Evolutionary conservation across 2,113 vertebrate genomes (phyloP), one percentile per base, ranked within the genome.

Genomic region (Sula dactylatra): DNA sequence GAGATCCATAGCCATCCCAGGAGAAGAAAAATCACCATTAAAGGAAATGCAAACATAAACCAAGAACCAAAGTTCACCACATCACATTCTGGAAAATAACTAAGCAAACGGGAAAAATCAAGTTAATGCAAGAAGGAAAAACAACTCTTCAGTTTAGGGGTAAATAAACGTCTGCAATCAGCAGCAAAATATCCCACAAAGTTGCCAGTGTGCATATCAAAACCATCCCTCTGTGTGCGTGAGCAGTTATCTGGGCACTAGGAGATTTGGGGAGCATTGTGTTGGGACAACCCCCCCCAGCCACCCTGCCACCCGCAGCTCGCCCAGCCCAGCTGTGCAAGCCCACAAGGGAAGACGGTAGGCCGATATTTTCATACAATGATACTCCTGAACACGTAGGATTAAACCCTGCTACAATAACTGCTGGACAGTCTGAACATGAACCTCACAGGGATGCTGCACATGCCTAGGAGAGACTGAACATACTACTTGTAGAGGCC

Each of bases 41-140:
- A 98, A 11, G 99, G 99, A 97, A 99, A 99, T 61, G 99, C 99
- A 32, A 99, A 99, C 25, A 99, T 97, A 98, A 99, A 99, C 99
- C 99, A 99, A 91, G 99, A 99, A 94, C 99, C 99, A 78, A 99
- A 99, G 94, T 99, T 99, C 95, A 99, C 99, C 69, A 99, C 94
- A 74, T 99, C 99, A 71, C 99, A 99, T 81, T 98, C 98, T 77
- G 99, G 99, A 90, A 99, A 99, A 97, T 99, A 99, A 94, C 99
- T 99, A 94, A 77, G 94, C 66, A 97, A 98, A 97, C 0, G 40
- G 94, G 87, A 94, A 69, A 94, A 92, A 80, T 77, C 67, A 93
- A 92, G 89, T 97, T 97, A 97, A 97, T 88, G 66, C 73, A 95
- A 91, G 86, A 88, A 55, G 56, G 70, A 49, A 79, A 91, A 96